Conservation (phyloP, 2,113 vertebrate genomes). For the Dolichotis patagonum region DNA sequence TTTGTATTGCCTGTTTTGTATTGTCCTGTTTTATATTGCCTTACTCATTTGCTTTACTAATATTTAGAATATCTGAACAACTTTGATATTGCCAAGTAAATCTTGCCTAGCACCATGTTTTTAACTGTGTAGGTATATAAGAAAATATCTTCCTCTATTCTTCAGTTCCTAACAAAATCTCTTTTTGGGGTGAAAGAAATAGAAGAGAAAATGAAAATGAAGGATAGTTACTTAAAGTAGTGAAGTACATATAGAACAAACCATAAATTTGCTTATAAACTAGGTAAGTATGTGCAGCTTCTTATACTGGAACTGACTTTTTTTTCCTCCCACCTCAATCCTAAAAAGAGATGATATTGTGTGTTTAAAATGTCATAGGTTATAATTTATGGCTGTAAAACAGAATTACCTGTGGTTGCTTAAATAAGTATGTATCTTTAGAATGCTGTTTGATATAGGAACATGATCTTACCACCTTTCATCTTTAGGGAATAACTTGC, state of each 20-base stretch:
- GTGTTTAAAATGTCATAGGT: background rate
- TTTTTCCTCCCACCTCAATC: background rate
- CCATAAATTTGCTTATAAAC: background rate
- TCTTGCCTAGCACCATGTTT: constrained; percentile 32
- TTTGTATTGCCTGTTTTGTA: too few relatives aligned
- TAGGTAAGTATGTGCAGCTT: background rate
- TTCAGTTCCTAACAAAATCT: constrained; percentile 34
- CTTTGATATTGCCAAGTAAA: background rate
- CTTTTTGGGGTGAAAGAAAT: background rate
- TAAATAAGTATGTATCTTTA: background rate
- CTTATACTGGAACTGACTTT: background rate
- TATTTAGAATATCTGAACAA: constrained; percentile 17
- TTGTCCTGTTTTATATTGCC: too few relatives aligned
- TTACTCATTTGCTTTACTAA: constrained; percentile 43
- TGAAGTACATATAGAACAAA: background rate
- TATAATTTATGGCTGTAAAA: constrained; percentile 45
- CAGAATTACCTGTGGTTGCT: background rate
- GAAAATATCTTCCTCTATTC: background rate
- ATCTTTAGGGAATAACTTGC: constrained; percentile 20
- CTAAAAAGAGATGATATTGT: background rate
- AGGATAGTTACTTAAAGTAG: background rate
- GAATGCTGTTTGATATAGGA: background rate
- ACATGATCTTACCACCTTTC: constrained; percentile 21
- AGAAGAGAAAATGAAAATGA: background rate
- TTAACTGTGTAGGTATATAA: background rate